Evolutionary conservation across 92 coral and sea anemone genomes (phyloP).

Genomic region (Actinernus sp.): DNA sequence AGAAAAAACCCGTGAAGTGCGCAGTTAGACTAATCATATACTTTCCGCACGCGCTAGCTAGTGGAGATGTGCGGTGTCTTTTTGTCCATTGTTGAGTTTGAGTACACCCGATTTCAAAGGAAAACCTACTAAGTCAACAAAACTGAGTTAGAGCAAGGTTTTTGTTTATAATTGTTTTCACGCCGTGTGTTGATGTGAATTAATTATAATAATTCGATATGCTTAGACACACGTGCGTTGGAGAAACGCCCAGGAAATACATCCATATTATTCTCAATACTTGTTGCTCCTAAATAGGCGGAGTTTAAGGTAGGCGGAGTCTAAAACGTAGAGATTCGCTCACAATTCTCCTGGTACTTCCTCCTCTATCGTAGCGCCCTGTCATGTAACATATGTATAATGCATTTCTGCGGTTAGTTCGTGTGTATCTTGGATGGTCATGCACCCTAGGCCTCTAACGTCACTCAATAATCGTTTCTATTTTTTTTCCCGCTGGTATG

Average conservation of each 20-base stretch:
- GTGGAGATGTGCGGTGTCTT: neutral
- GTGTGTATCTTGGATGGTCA: too few species aligned
- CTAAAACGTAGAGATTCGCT: too few species aligned
- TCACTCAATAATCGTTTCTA: too few species aligned
- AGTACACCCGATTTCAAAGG: conserved; percentile 17
- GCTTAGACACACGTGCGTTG: conserved; percentile 66
- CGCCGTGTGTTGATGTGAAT: conserved; percentile 77
- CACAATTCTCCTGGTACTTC: too few species aligned
- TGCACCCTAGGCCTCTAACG: too few species aligned
- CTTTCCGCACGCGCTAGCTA: conserved; percentile 6
- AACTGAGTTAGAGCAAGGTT: conserved; percentile 36
- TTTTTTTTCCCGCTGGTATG: too few species aligned
- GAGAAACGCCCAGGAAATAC: conserved; percentile 78
- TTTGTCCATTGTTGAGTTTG: conserved; percentile 9
- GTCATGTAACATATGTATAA: too few species aligned
- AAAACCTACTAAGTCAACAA: conserved; percentile 66
- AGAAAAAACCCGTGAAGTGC: conserved; percentile 8
- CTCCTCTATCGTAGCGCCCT: too few species aligned
- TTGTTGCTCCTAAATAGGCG: too few species aligned
- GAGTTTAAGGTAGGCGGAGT: too few species aligned
- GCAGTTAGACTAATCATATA: neutral
- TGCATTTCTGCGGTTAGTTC: too few species aligned
- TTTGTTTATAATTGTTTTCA: conserved; percentile 67
- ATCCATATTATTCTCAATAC: too few species aligned
- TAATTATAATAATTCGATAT: conserved; percentile 67